phyloP scores from a whole-genome alignment of 2,797 vertebrate species.

The Heliangelus exortis region DNA sequence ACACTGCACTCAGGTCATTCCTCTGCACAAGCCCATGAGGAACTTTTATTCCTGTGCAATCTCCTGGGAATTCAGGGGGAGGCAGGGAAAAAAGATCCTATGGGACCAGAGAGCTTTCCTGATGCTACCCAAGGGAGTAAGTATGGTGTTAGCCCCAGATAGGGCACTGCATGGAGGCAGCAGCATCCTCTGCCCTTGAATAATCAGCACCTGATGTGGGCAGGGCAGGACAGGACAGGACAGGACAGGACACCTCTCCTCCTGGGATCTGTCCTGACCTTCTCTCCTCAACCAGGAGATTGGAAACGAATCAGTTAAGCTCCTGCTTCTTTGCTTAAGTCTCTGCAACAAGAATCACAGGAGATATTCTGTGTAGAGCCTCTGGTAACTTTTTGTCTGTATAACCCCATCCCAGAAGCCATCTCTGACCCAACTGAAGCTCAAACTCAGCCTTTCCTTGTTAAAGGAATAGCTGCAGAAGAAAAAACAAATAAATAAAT shows the following conservation, averaged over 20 bases:
- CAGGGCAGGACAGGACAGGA: not conserved
- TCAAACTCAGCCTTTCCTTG: not conserved
- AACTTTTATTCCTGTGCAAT: not conserved
- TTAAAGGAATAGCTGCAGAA: not conserved
- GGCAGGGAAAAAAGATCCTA: not conserved
- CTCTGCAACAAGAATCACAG: not conserved
- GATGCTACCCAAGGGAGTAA: not conserved
- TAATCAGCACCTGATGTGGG: accelerated
- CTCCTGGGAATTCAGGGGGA: not conserved
- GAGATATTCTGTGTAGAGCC: not conserved
- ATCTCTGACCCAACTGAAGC: not conserved
- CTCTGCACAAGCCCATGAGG: not conserved
- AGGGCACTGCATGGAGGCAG: not conserved
- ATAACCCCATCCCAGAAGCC: not conserved
- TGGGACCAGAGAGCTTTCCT: not conserved
- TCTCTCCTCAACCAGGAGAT: not conserved
- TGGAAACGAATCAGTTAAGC: not conserved
- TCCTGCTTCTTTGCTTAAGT: not conserved
- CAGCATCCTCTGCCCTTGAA: not conserved
- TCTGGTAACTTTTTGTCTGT: not conserved
- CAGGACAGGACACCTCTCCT: not conserved
- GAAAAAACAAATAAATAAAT: not conserved
- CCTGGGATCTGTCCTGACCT: not conserved
- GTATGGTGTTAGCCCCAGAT: accelerated
- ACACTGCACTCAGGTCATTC: not conserved